A percentile compares a stretch with the other conserved stretches of the same genome.
phyloP scores from a whole-genome alignment of 2,797 vertebrate species.

The Sebastes jordani region DNA sequence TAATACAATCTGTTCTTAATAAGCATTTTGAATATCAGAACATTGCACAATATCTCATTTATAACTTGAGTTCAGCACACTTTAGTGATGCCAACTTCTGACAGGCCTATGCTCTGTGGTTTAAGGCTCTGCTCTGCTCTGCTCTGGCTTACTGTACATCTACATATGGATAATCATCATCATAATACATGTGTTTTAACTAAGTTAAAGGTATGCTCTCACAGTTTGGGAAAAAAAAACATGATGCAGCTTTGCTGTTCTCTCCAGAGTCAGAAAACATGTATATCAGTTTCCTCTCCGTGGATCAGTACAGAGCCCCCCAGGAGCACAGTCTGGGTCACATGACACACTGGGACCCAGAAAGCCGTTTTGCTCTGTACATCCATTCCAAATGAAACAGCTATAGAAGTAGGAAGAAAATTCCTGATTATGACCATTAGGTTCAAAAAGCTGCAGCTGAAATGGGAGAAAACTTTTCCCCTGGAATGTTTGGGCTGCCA shows the following conservation, averaged over 20 bases:
- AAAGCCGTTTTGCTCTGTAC: not conserved
- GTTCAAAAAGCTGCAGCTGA: not conserved
- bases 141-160: not conserved
- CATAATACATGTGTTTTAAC: not conserved
- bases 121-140: not conserved
- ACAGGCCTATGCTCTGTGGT: not conserved
- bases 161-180: not conserved
- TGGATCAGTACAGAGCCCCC: too few relatives aligned
- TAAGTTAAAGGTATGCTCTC: not conserved
- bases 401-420: not conserved
- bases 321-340: not conserved
- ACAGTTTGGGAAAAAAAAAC: not conserved
- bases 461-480: too few relatives aligned
- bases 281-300: too few relatives aligned
- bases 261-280: not conserved
- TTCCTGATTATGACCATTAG: not conserved
- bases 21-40: not conserved
- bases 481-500: not conserved
- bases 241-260: not conserved
- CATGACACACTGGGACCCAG: not conserved
- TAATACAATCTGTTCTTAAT: conserved; percentile 11
- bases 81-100: not conserved
- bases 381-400: not conserved
- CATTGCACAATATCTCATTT: not conserved
- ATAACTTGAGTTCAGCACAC: not conserved